These are phyloP conservation scores for Drosophila baimaii DNA, from an alignment of 1,140 invertebrate genomes.

Conservation along the genomic window DNA sequence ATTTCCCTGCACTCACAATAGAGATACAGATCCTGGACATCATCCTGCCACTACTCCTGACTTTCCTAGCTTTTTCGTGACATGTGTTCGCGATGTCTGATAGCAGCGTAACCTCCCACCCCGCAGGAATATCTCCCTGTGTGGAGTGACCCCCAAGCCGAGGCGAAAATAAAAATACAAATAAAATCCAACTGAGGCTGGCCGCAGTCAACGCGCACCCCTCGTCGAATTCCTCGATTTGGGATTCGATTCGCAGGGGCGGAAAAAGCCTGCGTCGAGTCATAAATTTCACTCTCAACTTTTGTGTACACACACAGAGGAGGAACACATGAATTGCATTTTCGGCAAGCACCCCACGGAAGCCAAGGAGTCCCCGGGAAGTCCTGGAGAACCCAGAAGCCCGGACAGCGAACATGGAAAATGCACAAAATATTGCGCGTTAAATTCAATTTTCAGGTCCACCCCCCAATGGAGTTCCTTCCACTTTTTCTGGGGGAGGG, in stretches of 20 bases:
- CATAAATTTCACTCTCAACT: conserved; percentile 76
- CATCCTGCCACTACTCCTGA: background rate
- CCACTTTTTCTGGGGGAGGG: conserved; percentile 19
- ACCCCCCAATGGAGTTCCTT: conserved; percentile 37
- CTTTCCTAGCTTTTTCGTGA: conserved; percentile 67
- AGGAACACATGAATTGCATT: conserved; percentile 82
- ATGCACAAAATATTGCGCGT: conserved; percentile 84
- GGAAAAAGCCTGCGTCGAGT: conserved; percentile 56
- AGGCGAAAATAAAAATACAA: conserved; percentile 8
- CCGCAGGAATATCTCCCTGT: background rate
- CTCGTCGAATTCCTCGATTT: conserved; percentile 24
- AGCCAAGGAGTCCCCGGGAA: background rate
- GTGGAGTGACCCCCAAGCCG: conserved; percentile 9
- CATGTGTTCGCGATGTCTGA: conserved; percentile 71
- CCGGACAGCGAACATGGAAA: conserved; percentile 60
- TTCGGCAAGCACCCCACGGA: conserved; percentile 62
- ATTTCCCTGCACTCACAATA: conserved; percentile 20
- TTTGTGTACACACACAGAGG: conserved; percentile 25
- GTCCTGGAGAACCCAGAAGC: conserved; percentile 22
- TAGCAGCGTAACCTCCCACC: conserved; percentile 73
- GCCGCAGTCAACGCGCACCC: conserved; percentile 68
- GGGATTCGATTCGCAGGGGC: conserved; percentile 24
- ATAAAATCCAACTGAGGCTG: conserved; percentile 59
- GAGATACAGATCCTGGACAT: conserved; percentile 31
- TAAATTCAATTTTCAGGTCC: conserved; percentile 82